Evolutionary conservation across 1,140 invertebrate species (phyloP).

Genomic region (Thalassaphorura encarpata): DNA sequence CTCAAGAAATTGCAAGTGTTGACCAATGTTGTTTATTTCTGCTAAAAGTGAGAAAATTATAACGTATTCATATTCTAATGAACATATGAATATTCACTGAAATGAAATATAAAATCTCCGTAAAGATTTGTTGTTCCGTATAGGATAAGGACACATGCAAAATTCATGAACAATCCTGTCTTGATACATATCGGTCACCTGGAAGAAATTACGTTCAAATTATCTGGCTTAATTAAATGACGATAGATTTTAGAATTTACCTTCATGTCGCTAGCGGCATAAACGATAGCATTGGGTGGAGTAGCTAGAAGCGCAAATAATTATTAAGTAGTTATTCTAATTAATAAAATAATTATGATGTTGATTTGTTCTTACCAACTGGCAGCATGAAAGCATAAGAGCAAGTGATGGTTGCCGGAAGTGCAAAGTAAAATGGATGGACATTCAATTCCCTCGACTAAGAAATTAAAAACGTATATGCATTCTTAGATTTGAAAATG

Average conservation of each 20-base stretch:
- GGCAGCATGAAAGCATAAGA: slow-evolving; percentile 68
- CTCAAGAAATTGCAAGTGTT: no score
- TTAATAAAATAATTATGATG: no score
- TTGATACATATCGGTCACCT: slow-evolving; percentile 25
- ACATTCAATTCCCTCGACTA: slow-evolving; percentile 52
- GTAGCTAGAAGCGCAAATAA: slow-evolving; percentile 42
- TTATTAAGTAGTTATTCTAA: neutral
- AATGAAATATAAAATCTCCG: slow-evolving; percentile 26
- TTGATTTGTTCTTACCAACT: slow-evolving; percentile 43
- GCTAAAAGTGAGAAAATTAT: no score
- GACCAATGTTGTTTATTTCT: no score
- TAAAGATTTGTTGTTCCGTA: slow-evolving; percentile 21
- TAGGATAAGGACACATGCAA: slow-evolving; percentile 21
- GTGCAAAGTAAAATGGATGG: slow-evolving; percentile 77
- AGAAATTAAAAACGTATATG: slow-evolving; percentile 23
- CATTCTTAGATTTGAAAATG: no score
- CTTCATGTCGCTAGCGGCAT: slow-evolving; percentile 25
- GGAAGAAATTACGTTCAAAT: neutral
- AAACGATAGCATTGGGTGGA: slow-evolving; percentile 77
- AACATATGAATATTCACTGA: slow-evolving; percentile 21
- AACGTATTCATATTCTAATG: no score
- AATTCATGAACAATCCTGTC: slow-evolving; percentile 29
- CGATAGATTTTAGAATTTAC: slow-evolving; percentile 13
- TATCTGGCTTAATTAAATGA: neutral
- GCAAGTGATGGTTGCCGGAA: slow-evolving; percentile 67